A percentile compares a stretch with the other conserved stretches of the same genome.
Conservation (phyloP, 1,140 invertebrate species). For the Portunus trituberculatus region DNA sequence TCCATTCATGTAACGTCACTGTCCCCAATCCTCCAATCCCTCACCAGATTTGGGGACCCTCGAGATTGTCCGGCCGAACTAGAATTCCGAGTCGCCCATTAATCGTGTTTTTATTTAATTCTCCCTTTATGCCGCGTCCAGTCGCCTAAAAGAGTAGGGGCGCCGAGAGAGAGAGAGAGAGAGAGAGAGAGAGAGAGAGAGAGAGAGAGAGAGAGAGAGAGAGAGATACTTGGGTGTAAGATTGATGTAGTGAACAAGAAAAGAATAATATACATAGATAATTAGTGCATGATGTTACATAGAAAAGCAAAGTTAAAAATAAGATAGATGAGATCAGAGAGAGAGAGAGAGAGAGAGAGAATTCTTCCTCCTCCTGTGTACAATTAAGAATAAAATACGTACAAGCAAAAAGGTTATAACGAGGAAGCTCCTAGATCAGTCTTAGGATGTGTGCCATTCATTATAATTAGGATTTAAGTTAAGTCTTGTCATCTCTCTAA, state of each 20-base stretch:
- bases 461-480: slow-evolving; percentile 3
- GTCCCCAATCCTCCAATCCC: background rate
- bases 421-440: background rate
- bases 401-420: background rate
- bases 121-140: background rate
- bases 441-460: background rate
- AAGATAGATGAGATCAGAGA: no score
- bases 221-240: no score
- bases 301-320: no score
- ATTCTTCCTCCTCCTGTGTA: background rate
- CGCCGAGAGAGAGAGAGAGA: no score
- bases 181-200: no score
- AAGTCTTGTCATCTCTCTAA: background rate
- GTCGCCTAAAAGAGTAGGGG: no score
- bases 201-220: no score
- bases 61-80: background rate
- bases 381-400: background rate
- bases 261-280: no score
- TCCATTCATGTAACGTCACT: slow-evolving; percentile 54
- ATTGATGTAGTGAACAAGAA: no score
- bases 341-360: background rate
- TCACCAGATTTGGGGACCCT: background rate
- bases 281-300: no score
- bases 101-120: slow-evolving; percentile 24
- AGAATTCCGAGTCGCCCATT: background rate